Percentiles rank a stretch among this genome's conserved stretches.
phyloP scores from a whole-genome alignment of 2,113 vertebrate species.

The Columbina picui region DNA sequence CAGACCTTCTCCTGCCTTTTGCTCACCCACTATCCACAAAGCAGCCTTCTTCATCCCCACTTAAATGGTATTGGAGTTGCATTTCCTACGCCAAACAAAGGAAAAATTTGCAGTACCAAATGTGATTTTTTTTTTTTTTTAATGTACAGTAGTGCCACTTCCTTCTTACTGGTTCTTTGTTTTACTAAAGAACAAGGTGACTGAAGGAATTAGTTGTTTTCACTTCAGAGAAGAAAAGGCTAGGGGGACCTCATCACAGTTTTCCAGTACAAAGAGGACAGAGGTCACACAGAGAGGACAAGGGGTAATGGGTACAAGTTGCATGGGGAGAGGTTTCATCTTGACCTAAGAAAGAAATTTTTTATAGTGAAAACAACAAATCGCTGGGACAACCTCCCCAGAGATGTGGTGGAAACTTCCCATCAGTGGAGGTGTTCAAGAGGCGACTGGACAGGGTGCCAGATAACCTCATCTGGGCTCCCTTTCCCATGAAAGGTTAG shows the following conservation, averaged over 20 bases:
- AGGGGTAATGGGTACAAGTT: neutral
- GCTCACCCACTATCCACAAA: neutral
- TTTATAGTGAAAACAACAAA: neutral
- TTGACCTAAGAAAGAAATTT: neutral
- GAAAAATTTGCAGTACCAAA: neutral
- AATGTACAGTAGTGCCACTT: accelerated
- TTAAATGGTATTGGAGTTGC: neutral
- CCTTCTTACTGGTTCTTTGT: neutral
- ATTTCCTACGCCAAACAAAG: neutral
- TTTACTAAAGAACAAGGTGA: neutral
- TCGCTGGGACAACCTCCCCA: neutral
- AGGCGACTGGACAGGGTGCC: neutral
- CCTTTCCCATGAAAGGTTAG: no score
- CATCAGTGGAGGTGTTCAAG: neutral
- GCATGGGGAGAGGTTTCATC: neutral
- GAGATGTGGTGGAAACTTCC: neutral
- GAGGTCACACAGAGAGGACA: neutral
- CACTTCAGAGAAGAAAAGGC: no score
- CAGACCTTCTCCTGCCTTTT: neutral
- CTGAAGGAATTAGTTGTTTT: no score
- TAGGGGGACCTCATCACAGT: neutral
- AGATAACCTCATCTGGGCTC: no score
- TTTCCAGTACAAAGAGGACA: neutral
- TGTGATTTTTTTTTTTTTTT: neutral
- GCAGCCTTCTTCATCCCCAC: neutral